Evolutionary conservation across 2,888 invertebrate genomes (phyloP).

Genomic region (Eueremaeus valkanovi): DNA sequence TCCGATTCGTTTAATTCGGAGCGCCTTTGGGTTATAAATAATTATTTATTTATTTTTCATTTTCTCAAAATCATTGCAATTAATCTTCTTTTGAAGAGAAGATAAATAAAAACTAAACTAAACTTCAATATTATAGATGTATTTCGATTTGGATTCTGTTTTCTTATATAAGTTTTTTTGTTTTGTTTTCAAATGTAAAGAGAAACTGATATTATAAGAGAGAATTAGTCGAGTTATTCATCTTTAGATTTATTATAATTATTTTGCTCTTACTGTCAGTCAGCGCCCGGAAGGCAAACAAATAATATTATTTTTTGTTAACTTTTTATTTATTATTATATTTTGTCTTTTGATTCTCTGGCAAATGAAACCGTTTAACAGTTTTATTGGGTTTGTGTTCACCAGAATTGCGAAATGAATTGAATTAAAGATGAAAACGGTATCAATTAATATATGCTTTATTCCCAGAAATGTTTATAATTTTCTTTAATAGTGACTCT

Average conservation of each 20-base stretch:
- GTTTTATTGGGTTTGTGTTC: too few species aligned
- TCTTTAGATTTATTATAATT: slow-evolving; percentile 3
- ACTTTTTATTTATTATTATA: too few species aligned
- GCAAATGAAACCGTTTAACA: too few species aligned
- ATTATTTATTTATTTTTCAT: background rate
- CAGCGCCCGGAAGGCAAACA: background rate
- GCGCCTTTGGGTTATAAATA: background rate
- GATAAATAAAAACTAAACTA: background rate
- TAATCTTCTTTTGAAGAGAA: background rate
- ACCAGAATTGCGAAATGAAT: too few species aligned
- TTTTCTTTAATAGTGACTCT: too few species aligned
- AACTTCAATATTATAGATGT: background rate
- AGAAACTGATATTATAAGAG: too few species aligned
- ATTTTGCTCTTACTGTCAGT: slow-evolving; percentile 4
- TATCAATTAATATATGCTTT: too few species aligned
- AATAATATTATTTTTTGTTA: too few species aligned
- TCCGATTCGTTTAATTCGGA: background rate
- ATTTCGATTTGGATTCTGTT: background rate
- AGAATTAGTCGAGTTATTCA: slow-evolving; percentile 1
- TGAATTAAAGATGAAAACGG: too few species aligned
- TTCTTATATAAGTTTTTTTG: background rate
- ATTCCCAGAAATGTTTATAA: too few species aligned
- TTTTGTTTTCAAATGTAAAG: background rate
- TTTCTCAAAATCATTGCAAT: background rate
- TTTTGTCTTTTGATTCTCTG: too few species aligned